phyloP scores from a whole-genome alignment of 2,888 invertebrate genomes.

The Trypoxylon attenuatum region DNA sequence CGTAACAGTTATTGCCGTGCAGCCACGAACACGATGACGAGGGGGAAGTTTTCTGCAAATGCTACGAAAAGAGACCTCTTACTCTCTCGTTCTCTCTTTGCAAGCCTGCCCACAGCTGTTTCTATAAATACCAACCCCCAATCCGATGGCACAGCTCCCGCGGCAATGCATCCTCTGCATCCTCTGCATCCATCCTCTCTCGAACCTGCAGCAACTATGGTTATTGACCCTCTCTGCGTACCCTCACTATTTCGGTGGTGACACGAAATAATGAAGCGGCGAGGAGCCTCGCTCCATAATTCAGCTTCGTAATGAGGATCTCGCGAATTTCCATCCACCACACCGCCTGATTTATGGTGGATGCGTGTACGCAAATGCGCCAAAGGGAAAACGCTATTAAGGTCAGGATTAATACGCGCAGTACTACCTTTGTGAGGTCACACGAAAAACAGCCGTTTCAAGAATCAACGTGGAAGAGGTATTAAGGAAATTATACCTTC shows the following conservation, averaged over 20 bases:
- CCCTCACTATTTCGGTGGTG: conserved; percentile 59
- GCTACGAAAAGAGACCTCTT: conserved; percentile 52
- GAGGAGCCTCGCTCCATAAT: conserved; percentile 38
- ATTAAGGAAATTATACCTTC: too few species aligned
- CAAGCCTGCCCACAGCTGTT: conserved; percentile 68
- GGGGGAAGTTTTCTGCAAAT: conserved; percentile 58
- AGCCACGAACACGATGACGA: conserved; percentile 48
- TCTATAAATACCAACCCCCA: conserved; percentile 67
- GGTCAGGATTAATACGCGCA: background rate
- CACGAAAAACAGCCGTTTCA: too few species aligned
- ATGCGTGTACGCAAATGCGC: background rate
- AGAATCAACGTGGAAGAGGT: too few species aligned
- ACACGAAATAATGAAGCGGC: conserved; percentile 36
- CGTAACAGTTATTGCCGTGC: conserved; percentile 52
- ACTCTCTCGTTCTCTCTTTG: conserved; percentile 52
- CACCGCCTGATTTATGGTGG: conserved; percentile 1
- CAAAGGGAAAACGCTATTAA: too few species aligned
- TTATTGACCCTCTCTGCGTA: conserved; percentile 65
- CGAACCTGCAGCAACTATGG: conserved; percentile 63
- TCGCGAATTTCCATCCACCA: conserved; percentile 1
- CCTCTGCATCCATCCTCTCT: conserved; percentile 50
- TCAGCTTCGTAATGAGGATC: conserved; percentile 33
- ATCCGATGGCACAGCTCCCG: conserved; percentile 69
- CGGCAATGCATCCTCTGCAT: conserved; percentile 1
- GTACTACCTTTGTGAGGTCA: too few species aligned